Conservation (phyloP, 2,113 vertebrate genomes). For the Dasyurus viverrinus region DNA sequence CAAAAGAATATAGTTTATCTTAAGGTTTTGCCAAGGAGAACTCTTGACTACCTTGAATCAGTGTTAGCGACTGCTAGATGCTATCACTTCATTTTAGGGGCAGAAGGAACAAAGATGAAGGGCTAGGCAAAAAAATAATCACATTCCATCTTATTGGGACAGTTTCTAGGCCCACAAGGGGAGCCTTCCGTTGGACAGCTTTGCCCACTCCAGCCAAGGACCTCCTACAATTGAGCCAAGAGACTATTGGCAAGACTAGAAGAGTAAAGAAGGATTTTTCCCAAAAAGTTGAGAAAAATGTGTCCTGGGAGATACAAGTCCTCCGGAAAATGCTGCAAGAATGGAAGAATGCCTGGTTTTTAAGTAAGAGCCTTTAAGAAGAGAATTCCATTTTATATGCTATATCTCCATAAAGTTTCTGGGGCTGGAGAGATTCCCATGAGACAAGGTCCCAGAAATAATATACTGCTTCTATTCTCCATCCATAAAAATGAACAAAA, state of each 20-base stretch:
- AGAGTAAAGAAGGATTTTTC: background rate
- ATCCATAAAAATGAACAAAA: background rate
- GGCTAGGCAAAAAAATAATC: background rate
- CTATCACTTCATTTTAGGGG: background rate
- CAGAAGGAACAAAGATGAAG: background rate
- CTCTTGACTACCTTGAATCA: background rate
- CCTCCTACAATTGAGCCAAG: conserved; percentile 53
- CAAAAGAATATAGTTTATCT: background rate
- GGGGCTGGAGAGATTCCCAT: background rate
- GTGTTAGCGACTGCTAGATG: background rate
- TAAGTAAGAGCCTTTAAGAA: conserved; percentile 76
- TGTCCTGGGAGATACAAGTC: conserved; percentile 54
- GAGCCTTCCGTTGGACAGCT: conserved; percentile 74
- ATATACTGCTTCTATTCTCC: background rate
- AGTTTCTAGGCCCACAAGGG: conserved; percentile 71
- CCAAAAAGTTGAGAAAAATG: background rate
- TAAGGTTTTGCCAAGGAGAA: background rate
- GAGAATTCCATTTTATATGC: background rate
- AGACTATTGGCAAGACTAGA: conserved; percentile 31
- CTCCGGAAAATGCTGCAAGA: conserved; percentile 80
- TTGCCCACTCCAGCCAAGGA: conserved; percentile 74
- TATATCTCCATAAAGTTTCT: background rate
- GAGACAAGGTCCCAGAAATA: background rate
- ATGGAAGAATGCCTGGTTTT: conserved; percentile 83
- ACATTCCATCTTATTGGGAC: background rate